These are phyloP conservation scores for Heterochromis multidens DNA, from an alignment of 2,113 vertebrate genomes.

Conservation along the genomic window DNA sequence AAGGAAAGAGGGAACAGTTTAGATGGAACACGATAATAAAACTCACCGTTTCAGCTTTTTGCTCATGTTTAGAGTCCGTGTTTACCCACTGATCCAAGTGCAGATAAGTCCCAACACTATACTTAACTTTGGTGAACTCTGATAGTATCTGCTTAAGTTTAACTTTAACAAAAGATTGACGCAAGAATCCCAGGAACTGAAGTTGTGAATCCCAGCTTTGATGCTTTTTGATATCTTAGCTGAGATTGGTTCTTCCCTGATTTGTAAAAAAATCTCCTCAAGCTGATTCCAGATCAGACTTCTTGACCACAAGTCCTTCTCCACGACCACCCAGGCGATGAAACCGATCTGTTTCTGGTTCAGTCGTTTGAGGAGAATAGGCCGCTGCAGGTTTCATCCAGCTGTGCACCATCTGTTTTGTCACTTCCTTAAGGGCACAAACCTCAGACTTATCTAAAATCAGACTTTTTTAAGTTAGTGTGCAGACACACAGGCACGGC, in stretches of 20 bases:
- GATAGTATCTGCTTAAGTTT: conserved; percentile 1
- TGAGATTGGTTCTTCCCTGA: neutral
- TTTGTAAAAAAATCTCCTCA: neutral
- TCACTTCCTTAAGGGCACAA: conserved; percentile 27
- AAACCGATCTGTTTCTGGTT: conserved; percentile 48
- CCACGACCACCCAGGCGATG: conserved; percentile 25
- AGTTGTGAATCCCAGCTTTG: neutral
- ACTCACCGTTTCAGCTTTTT: neutral
- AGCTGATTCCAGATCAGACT: conserved; percentile 30
- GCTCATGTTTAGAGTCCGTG: neutral
- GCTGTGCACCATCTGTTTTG: neutral
- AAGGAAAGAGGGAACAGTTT: neutral
- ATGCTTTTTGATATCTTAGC: neutral
- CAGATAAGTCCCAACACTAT: neutral
- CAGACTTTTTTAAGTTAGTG: neutral
- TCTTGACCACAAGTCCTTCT: conserved; percentile 1
- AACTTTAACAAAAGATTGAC: neutral
- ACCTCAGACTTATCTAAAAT: conserved; percentile 22
- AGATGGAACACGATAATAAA: neutral
- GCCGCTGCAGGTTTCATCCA: conserved; percentile 21
- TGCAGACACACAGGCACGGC: neutral
- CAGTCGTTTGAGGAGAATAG: conserved; percentile 20
- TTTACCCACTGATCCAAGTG: neutral
- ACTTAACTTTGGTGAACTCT: neutral
- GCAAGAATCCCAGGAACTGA: neutral